These are phyloP conservation scores for Eristalis arbustorum DNA, from an alignment of 2,888 invertebrate species.

Conservation along the genomic window DNA sequence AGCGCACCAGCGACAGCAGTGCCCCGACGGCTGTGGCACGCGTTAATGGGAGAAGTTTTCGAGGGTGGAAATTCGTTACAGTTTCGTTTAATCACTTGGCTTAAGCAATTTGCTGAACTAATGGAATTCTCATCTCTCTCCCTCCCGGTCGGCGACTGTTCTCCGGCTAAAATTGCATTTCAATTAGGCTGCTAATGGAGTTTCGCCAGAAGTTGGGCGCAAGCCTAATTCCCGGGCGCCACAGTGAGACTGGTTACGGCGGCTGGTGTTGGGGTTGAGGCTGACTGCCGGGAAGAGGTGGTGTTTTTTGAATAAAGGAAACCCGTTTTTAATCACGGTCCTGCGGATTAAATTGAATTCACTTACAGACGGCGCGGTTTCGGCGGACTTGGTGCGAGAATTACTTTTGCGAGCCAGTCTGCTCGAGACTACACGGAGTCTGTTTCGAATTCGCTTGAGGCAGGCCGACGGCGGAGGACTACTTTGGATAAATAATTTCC, in stretches of 20 bases:
- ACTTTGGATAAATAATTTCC: too few species aligned
- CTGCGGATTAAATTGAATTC: not conserved
- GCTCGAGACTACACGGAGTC: too few species aligned
- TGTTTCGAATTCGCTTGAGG: too few species aligned
- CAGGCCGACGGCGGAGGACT: too few species aligned
- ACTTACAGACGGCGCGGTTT: not conserved
- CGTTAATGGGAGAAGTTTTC: conserved; percentile 10
- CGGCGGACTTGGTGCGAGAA: not conserved
- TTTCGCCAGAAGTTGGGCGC: conserved; percentile 6
- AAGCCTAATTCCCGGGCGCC: not conserved
- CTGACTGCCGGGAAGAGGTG: not conserved
- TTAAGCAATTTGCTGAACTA: conserved; percentile 38
- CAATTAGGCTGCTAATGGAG: conserved; percentile 41
- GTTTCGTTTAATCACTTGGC: conserved; percentile 30
- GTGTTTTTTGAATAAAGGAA: not conserved
- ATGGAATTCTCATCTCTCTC: conserved; percentile 22
- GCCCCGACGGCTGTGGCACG: not conserved
- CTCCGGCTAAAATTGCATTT: conserved; percentile 30
- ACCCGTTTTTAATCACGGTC: not conserved
- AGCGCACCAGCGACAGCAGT: not conserved
- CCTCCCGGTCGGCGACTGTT: not conserved
- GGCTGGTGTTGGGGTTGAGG: not conserved
- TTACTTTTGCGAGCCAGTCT: too few species aligned
- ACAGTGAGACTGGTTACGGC: not conserved
- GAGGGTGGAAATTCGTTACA: conserved; percentile 17